Evolutionary conservation across 2,797 vertebrate species (phyloP), one percentile per base, ranked within the genome.

Genomic region (Avahi laniger): DNA sequence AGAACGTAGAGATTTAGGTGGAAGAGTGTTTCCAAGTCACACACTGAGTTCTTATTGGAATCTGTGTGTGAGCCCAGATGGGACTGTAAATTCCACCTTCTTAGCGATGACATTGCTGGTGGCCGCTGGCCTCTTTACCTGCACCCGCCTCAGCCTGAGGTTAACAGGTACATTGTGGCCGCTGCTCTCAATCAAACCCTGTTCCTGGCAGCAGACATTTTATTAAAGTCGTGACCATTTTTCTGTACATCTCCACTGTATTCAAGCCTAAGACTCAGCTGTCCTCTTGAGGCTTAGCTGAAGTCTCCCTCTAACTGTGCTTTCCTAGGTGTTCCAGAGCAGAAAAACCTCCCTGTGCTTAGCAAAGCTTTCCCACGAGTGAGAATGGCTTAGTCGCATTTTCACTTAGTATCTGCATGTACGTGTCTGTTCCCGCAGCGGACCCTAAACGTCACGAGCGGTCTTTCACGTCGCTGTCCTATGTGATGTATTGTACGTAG

Each of bases 331-430:
- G 33, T 93, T 80, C 28, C 41, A 89, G 67, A 81, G 30, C 38
- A 52, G 54, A 54, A 83, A 20, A 69, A 81, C 12, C 11, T 75
- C 57, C 7, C 13, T 38, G 14, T 69, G 5, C 26, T 65, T 76
- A 75, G 33, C 22, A 79, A 89, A 89, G 28, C 8, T 75, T 86
- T 84, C 9, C 54, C 35, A 65, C 63, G 63, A 41, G 81, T 43
- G 26, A 75, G 57, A 88, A 87, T 11, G 38, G 28, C 38, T 41
- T 61, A 54, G 67, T 38, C 54, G 59, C 4, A 33, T 72, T 67
- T 92, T 95, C 57, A 80, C 43, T 95, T 83, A 50, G 48, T n/a
- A 22, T 95, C 28, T 92, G 38, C 78, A 7, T 46, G 9, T 72
- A 2, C 30, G 7, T 50, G 9, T 82, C 57, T 38, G 2, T 33